Evolutionary conservation across 2,888 invertebrate genomes (phyloP).

Genomic region (Drosophila koepferae): DNA sequence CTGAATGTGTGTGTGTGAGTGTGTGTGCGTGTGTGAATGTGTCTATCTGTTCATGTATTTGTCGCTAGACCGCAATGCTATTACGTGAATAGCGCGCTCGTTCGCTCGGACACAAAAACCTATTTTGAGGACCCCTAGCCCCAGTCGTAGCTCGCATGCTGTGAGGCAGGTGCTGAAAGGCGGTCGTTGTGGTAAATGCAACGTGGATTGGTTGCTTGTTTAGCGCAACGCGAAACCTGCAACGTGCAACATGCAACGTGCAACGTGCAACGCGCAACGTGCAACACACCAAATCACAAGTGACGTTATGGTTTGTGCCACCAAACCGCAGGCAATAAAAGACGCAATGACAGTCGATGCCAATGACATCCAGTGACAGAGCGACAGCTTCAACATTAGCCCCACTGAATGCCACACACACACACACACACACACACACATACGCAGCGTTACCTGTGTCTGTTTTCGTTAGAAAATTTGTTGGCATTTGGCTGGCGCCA

Average conservation of each 20-base stretch:
- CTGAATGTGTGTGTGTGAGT: constrained; percentile 8
- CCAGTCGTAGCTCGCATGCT: constrained; percentile 9
- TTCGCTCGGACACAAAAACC: constrained; percentile 41
- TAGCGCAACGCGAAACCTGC: constrained; percentile 36
- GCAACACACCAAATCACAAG: constrained; percentile 71
- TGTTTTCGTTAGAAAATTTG: constrained; percentile 75
- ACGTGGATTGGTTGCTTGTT: constrained; percentile 10
- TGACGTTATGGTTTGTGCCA: constrained; percentile 77
- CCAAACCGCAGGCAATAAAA: constrained; percentile 80
- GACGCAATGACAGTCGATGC: constrained; percentile 70
- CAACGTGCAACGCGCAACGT: constrained; percentile 17
- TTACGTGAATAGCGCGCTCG: constrained; percentile 67
- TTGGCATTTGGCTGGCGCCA: constrained; percentile 64
- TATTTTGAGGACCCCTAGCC: constrained; percentile 26
- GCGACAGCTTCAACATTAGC: constrained; percentile 50
- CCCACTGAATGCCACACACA: constrained; percentile 27
- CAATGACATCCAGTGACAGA: constrained; percentile 27
- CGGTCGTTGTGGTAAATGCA: constrained; percentile 60
- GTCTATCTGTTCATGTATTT: constrained; percentile 47
- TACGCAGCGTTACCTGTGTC: constrained; percentile 33
- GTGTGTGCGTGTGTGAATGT: background rate
- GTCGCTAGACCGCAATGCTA: constrained; percentile 71
- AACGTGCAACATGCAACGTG: constrained; percentile 3
- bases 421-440: background rate
- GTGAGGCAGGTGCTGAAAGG: constrained; percentile 62